These are phyloP conservation scores for Phoenicopterus ruber DNA, from an alignment of 2,113 vertebrate genomes.

Conservation along the genomic window DNA sequence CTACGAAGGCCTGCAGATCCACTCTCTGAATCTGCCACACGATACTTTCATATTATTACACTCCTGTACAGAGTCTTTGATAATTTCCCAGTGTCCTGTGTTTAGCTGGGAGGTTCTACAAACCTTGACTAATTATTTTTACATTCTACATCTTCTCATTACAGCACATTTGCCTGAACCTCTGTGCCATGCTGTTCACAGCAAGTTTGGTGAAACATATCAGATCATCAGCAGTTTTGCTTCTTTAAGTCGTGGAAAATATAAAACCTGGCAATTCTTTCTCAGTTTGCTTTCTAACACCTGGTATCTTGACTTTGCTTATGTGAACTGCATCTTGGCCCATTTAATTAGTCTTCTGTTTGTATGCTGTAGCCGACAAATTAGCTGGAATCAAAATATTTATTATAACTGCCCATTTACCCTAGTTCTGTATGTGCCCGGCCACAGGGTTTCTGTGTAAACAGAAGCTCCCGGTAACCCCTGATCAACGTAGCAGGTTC, in stretches of 20 bases:
- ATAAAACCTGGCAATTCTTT: not conserved
- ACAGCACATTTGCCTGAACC: not conserved
- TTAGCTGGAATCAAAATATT: not conserved
- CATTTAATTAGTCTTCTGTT: not conserved
- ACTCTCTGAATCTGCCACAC: not conserved
- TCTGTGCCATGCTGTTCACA: constrained; percentile 19
- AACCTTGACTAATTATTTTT: constrained; percentile 45
- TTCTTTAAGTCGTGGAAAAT: not conserved
- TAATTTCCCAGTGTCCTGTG: not conserved
- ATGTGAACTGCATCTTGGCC: not conserved
- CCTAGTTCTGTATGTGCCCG: not conserved
- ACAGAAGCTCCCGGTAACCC: not conserved
- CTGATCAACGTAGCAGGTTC: not conserved
- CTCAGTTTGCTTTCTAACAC: not conserved
- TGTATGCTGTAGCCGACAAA: not conserved
- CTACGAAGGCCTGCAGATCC: not conserved
- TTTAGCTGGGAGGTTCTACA: not conserved
- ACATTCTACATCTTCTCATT: constrained; percentile 7
- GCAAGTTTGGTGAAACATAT: not conserved
- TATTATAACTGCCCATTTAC: not conserved
- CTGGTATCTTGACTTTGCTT: not conserved
- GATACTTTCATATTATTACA: not conserved
- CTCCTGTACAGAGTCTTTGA: not conserved
- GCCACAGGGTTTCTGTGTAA: not conserved
- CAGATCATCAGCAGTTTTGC: not conserved